Base-by-base conservation (phyloP, 2,113 vertebrate species). In the Sturnus vulgaris region DNA sequence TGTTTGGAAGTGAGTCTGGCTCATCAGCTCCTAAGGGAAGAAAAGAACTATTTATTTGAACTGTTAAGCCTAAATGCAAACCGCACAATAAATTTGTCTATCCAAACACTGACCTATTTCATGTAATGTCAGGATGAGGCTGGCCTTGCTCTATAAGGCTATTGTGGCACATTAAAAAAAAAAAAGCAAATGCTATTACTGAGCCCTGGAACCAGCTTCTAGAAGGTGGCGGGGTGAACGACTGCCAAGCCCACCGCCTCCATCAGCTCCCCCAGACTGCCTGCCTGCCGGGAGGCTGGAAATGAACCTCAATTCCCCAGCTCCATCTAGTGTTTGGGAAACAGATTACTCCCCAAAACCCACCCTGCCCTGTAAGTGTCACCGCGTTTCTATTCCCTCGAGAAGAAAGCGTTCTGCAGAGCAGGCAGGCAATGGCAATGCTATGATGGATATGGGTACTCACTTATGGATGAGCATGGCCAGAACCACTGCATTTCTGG, bases 1-100 rank as follows among this genome's bases (percentile, higher is more conserved):
- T 96, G 90, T 97, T 97, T 95, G 95, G 94, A 93, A 97, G 88
- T 79, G 82, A 96, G 95, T 94, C 94, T 98, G 97, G 97, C 96
- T 97, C 98, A 94, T 97, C 97, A 96, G 83, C 93, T 97, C 86
- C 97, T 70, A 53, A 89, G 85, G 94, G 97, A 98, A 97, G 95
- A 98, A 97, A 98, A 97, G 97, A 93, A 96, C 97, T 98, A 97
- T 97, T 98, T 98, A 97, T 98, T 98, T 97, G 97, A 96, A 95
- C 97, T 30, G 73, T 94, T 97, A 97, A 98, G 97, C 94, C 96
- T 89, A 97, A 98, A 97, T 89, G 86, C 97, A 98, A 98, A 97
- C 69, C 4, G 7, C 97, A 98, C 96, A 97, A 96, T 96, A 95
- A 98, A 98, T 96, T 97, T 96, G 97, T 96, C 98, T 97, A 92